phyloP scores from a whole-genome alignment of 2,797 vertebrate species.

The Xenopus petersii region DNA sequence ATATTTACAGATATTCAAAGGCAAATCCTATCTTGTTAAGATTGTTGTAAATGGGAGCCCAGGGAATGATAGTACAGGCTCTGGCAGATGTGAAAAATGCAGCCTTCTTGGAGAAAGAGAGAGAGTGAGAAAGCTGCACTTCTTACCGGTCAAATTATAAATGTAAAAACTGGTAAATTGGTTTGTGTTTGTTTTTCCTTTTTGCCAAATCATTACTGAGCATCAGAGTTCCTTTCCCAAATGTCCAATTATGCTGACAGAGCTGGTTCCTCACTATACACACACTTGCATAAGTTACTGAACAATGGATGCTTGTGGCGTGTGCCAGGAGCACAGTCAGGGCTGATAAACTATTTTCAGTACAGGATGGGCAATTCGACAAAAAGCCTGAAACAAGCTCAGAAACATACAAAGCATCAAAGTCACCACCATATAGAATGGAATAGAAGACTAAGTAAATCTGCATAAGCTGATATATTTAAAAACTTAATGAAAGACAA shows the following conservation, averaged over 20 bases:
- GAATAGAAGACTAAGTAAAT: too few species aligned
- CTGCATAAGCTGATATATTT: too few species aligned
- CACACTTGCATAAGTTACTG: neutral
- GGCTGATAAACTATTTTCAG: neutral
- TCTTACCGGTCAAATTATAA: constrained; percentile 57
- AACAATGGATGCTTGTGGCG: neutral
- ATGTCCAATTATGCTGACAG: constrained; percentile 50
- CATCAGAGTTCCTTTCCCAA: constrained; percentile 18
- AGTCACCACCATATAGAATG: too few species aligned
- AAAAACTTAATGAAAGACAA: too few species aligned
- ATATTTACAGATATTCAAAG: constrained; percentile 76
- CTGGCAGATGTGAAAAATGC: constrained; percentile 62
- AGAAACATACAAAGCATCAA: too few species aligned
- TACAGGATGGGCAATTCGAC: neutral
- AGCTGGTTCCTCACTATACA: neutral
- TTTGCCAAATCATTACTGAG: constrained; percentile 55
- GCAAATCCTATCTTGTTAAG: constrained; percentile 74
- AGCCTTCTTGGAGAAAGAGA: constrained; percentile 49
- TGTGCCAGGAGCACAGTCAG: neutral
- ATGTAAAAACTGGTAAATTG: constrained; percentile 38
- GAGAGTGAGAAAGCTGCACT: constrained; percentile 28
- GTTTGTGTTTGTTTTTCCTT: constrained; percentile 32
- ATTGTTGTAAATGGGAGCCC: constrained; percentile 70
- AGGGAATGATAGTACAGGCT: constrained; percentile 61
- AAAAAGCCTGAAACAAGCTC: neutral